phyloP scores from a whole-genome alignment of 2,888 invertebrate genomes.

The Drosophila borealis region DNA sequence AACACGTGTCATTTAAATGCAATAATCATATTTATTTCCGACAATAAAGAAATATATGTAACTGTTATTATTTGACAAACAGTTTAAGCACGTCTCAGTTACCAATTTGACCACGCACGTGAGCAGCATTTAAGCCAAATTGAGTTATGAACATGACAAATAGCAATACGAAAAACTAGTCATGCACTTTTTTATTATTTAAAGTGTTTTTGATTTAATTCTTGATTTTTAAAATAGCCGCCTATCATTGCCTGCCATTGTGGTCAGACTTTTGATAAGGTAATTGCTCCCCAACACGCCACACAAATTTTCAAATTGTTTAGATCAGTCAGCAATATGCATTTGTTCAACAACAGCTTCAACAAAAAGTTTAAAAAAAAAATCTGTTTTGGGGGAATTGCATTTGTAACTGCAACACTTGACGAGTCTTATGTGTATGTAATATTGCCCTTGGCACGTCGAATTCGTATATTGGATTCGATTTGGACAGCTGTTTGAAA shows the following conservation, averaged over 20 bases:
- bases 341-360: constrained; percentile 15
- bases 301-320: constrained; percentile 47
- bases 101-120: constrained; percentile 49
- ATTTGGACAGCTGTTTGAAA: constrained; percentile 59
- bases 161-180: constrained; percentile 29
- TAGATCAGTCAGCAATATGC: constrained; percentile 3
- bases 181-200: constrained; percentile 20
- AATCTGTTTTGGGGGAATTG: constrained; percentile 20
- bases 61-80: constrained; percentile 23
- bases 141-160: constrained; percentile 49
- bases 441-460: constrained; percentile 57
- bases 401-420: constrained; percentile 28
- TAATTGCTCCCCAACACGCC: constrained; percentile 64
- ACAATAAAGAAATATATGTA: constrained; percentile 4
- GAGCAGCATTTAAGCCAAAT: constrained; percentile 46
- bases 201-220: constrained; percentile 43
- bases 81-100: constrained; percentile 52
- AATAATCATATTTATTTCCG: constrained; percentile 14
- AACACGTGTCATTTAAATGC: constrained; percentile 30
- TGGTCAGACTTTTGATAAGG: constrained; percentile 42
- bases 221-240: constrained; percentile 19
- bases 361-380: neutral
- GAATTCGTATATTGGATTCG: constrained; percentile 31
- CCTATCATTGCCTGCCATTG: constrained; percentile 43
- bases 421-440: constrained; percentile 9